Base-by-base conservation (phyloP, 2,888 invertebrate species). In the Neoaliturus tenellus region DNA sequence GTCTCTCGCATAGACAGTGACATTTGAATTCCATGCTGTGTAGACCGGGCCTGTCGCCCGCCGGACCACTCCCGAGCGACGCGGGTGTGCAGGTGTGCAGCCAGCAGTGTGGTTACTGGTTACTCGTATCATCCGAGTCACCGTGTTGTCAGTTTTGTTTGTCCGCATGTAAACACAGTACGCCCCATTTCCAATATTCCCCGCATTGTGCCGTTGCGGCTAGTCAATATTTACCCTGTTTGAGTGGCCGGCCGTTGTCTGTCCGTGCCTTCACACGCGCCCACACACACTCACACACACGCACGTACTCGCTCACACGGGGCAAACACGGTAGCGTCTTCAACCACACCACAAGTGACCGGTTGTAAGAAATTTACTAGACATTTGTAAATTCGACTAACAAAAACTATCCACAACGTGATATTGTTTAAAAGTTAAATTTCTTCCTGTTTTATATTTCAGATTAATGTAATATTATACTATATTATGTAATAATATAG, bases 111-210 rank as follows among this genome's bases (percentile, higher is more conserved):
- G n/a, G n/a, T n/a, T n/a, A n/a, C n/a, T n/a, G n/a, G n/a, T n/a
- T n/a, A n/a, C n/a, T n/a, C n/a, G n/a, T 35, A 31, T 51, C 23
- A 23, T 20, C 20, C 51, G n/a, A 20, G 20, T 28, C 78, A 78
- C 33, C 55, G 78, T 78, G 8, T 14, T n/a, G 5, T n/a, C n/a
- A n/a, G n/a, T n/a, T n/a, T n/a, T 55, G 78, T 78, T 31, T 55
- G 55, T n/a, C 31, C 35, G 51, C 75, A 75, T 75, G 78, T 78
- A 78, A 78, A 78, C 31, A 55, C 62, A 28, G 28, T 62, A 28
- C 78, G 48, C 78, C 51, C 51, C 78, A 55, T 78, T 78, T 78
- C 78, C 78, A 78, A 78, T 55, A 78, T 78, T 78, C 20, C 78
- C 33, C 31, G 51, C 78, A 78, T 78, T 78, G 78, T 78, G 55